These are phyloP conservation scores for Molorchus minor DNA, from an alignment of 2,888 invertebrate genomes.

Conservation along the genomic window DNA sequence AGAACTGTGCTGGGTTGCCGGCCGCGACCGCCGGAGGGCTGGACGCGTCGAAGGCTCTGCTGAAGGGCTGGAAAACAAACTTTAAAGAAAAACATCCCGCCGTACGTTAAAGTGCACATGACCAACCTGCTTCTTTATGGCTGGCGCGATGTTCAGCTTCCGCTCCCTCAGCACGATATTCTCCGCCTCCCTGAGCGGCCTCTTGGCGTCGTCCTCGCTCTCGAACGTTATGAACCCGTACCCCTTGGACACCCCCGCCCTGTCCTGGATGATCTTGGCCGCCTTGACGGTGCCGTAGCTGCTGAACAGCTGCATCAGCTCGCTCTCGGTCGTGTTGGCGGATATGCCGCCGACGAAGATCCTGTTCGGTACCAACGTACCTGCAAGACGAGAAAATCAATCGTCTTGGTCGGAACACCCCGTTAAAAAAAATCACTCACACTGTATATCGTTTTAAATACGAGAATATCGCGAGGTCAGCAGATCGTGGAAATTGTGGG, in stretches of 20 bases:
- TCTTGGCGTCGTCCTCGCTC: conserved; percentile 85
- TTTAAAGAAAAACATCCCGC: not conserved
- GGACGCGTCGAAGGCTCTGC: conserved; percentile 66
- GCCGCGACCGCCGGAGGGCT: conserved; percentile 66
- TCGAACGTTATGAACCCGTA: conserved; percentile 89
- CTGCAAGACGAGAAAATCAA: conserved; percentile 58
- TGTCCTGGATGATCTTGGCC: conserved; percentile 93
- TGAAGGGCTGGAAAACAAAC: conserved; percentile 59
- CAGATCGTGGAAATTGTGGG: too few relatives aligned
- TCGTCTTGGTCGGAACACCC: too few relatives aligned
- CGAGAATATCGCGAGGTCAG: too few relatives aligned
- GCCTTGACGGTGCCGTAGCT: conserved; percentile 89
- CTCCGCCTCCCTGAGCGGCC: conserved; percentile 77
- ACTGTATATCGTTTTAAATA: too few relatives aligned
- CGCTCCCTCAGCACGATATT: conserved; percentile 81
- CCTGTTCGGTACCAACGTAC: conserved; percentile 90
- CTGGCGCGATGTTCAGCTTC: conserved; percentile 86
- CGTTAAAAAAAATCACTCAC: too few relatives aligned
- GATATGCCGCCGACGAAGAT: conserved; percentile 98
- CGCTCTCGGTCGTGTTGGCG: conserved; percentile 90
- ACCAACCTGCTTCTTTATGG: conserved; percentile 78
- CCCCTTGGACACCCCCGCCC: conserved; percentile 94
- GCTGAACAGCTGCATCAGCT: conserved; percentile 90
- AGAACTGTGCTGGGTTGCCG: conserved; percentile 59
- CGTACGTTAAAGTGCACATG: not conserved